Base-by-base conservation (phyloP, 2,113 vertebrate genomes). In the Hippocampus guttulatus region DNA sequence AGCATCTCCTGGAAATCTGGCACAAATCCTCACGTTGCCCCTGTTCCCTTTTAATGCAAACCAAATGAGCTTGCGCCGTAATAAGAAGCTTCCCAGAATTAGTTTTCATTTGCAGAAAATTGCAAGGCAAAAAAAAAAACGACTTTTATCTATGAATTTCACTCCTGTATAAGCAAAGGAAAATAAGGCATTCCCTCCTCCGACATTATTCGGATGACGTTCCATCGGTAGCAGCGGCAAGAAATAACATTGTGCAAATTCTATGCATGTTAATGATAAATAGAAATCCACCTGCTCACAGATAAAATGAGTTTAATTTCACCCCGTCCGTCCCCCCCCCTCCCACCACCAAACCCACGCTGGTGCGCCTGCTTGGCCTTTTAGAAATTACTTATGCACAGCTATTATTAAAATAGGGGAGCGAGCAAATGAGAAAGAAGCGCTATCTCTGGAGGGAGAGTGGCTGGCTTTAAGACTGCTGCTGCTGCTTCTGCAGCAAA, bases 241-340 rank as follows among this genome's bases (percentile, higher is more conserved):
- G 95, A 95, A 99, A 98, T 98, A 98, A 97, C 96, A 96, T 93
- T 95, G 95, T 95, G 96, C 94, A 95, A 98, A 99, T 98, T 98
- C 96, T 98, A 99, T 99, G 96, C 96, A 99, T 98, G 96, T 95
- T 99, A 99, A 98, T 99, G 96, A 99, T 98, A 98, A 98, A 99
- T 98, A 99, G 95, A 96, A 97, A 97, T 98, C 95, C 96, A 99
- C 96, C 96, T 99, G 96, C 96, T 97, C 96, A 94, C 96, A 95
- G 97, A 99, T 98, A 98, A 98, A 99, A 98, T 98, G 96, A 96
- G 96, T 99, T 98, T 98, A 97, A 98, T 99, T 98, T 95, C 94
- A 95, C 93, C 93, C 93, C 93, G 68, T 61, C 47, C 27, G 58
- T 2, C 54, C 23, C 25, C 30, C 18, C 21, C 27, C 0, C 38